phyloP scores from a whole-genome alignment of 2,113 vertebrate genomes.

The Gavia stellata region DNA sequence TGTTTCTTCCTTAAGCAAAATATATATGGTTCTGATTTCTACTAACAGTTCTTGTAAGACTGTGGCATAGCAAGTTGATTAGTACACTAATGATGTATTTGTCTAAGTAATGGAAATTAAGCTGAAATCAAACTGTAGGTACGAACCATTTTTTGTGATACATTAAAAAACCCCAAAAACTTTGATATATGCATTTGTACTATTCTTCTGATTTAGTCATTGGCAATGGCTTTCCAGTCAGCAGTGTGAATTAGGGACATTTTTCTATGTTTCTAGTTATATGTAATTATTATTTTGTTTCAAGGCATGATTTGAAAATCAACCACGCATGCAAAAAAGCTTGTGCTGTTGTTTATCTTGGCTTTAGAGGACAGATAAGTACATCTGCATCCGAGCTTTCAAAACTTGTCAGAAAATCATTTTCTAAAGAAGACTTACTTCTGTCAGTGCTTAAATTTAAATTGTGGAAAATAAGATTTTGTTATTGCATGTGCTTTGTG shows the following conservation, averaged over 20 bases:
- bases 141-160: background rate
- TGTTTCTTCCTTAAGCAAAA: background rate
- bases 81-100: background rate
- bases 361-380: slow-evolving; percentile 7
- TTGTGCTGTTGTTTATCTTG: background rate
- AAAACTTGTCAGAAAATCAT: background rate
- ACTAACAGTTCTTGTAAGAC: background rate
- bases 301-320: slow-evolving; percentile 20
- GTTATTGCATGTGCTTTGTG: background rate
- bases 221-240: background rate
- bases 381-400: background rate
- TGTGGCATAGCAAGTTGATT: background rate
- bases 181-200: no score
- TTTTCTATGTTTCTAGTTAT: background rate
- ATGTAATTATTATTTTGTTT: background rate
- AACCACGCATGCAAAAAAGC: background rate
- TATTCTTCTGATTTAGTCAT: background rate
- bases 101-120: background rate
- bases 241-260: background rate
- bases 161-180: no score
- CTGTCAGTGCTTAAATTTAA: background rate
- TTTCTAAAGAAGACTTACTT: background rate
- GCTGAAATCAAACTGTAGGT: background rate
- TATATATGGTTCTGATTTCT: background rate
- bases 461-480: background rate